Percentiles rank a stretch among this genome's conserved stretches.
phyloP scores from a whole-genome alignment of 2,797 vertebrate species.

The Malacoctenus gilli region DNA sequence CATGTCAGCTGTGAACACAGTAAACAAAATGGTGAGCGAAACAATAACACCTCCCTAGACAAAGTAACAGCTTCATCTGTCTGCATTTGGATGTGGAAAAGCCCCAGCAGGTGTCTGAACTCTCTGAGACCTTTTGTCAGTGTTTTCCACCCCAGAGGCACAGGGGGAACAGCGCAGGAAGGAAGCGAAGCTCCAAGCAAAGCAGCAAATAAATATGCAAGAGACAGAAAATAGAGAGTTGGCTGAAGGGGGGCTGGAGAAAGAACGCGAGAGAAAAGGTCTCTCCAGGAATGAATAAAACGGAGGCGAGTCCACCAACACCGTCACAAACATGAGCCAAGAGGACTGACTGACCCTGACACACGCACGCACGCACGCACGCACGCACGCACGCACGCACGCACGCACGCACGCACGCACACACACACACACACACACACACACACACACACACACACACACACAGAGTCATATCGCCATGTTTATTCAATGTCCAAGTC shows the following conservation, averaged over 20 bases:
- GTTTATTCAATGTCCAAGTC: too few relatives aligned
- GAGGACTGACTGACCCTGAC: slow-evolving; percentile 43
- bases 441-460: too few relatives aligned
- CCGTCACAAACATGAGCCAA: slow-evolving; percentile 48
- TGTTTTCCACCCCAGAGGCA: slow-evolving; percentile 1
- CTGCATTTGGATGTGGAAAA: slow-evolving; percentile 7
- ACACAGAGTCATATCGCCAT: too few relatives aligned
- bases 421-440: too few relatives aligned
- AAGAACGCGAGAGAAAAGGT: slow-evolving; percentile 16
- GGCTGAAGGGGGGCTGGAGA: slow-evolving; percentile 15
- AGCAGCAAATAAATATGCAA: slow-evolving; percentile 57
- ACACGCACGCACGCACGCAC: slow-evolving; percentile 10
- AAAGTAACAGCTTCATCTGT: background rate
- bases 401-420: background rate
- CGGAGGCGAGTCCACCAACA: slow-evolving; percentile 53
- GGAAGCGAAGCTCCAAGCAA: slow-evolving; percentile 36
- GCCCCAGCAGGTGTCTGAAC: slow-evolving; percentile 9
- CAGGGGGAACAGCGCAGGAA: slow-evolving; percentile 26
- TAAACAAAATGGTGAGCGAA: background rate
- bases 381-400: slow-evolving; percentile 1
- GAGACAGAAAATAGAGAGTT: slow-evolving; percentile 19
- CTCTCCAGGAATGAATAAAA: slow-evolving; percentile 58
- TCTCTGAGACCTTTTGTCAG: slow-evolving; percentile 20
- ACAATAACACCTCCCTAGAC: background rate
- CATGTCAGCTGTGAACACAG: background rate